A percentile compares a stretch with the other conserved stretches of the same genome.
Conservation (phyloP, 2,113 vertebrate genomes). For the Thryonomys swinderianus region DNA sequence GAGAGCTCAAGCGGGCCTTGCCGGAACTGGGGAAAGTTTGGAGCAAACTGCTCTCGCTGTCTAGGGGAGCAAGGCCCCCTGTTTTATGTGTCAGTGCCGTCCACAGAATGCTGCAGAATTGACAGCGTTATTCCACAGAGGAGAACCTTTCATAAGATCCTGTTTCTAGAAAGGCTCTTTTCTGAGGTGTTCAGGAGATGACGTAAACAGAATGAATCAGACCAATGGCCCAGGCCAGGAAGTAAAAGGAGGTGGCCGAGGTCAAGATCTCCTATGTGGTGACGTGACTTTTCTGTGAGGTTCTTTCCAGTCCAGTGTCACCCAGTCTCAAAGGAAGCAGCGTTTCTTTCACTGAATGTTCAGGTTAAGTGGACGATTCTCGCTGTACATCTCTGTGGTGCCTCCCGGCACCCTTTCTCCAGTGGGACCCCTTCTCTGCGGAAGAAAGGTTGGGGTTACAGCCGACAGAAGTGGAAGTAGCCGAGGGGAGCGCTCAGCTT, state of each 20-base stretch:
- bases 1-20: neutral
- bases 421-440: neutral
- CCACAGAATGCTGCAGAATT: neutral
- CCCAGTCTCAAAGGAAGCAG: neutral
- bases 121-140: neutral
- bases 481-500: neutral
- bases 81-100: too few relatives aligned
- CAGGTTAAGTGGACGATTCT: slow-evolving; percentile 24
- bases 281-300: neutral
- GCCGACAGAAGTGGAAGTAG: neutral
- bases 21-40: neutral
- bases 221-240: neutral
- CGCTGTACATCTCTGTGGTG: neutral
- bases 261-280: neutral
- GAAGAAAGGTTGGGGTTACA: neutral
- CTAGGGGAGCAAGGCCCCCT: neutral
- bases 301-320: neutral
- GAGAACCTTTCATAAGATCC: neutral
- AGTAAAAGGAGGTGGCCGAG: neutral
- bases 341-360: neutral
- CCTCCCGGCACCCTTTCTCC: neutral
- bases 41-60: neutral
- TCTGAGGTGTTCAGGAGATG: slow-evolving; percentile 21
- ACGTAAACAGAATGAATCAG: neutral
- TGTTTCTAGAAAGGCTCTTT: neutral